phyloP scores from a whole-genome alignment of 2,113 vertebrate species.

The Meles meles region DNA sequence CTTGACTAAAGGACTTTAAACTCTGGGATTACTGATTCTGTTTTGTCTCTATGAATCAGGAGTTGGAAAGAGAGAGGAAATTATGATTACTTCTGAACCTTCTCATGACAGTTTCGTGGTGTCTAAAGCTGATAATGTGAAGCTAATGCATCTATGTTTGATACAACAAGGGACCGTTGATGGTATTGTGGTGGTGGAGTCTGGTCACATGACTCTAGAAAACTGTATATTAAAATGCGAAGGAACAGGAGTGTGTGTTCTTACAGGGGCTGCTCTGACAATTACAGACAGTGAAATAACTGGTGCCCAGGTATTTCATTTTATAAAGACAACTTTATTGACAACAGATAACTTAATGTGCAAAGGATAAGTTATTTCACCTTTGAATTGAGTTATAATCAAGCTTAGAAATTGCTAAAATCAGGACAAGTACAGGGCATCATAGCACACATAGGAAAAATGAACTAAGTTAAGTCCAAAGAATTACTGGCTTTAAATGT shows the following conservation, averaged over 20 bases:
- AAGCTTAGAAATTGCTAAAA: slow-evolving; percentile 12
- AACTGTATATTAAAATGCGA: slow-evolving; percentile 79
- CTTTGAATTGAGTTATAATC: background rate
- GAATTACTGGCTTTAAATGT: background rate
- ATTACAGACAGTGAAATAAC: slow-evolving; percentile 73
- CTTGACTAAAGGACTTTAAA: slow-evolving; percentile 13
- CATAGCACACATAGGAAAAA: background rate
- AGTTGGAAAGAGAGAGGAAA: slow-evolving; percentile 76
- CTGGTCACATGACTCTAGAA: slow-evolving; percentile 77
- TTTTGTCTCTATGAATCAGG: slow-evolving; percentile 61
- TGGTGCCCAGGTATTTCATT: slow-evolving; percentile 76
- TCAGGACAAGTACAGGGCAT: background rate
- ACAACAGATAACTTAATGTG: background rate
- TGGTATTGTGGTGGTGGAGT: slow-evolving; percentile 79
- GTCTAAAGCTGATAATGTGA: slow-evolving; percentile 75
- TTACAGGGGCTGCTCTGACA: slow-evolving; percentile 76
- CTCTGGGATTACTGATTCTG: background rate
- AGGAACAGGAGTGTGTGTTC: slow-evolving; percentile 78
- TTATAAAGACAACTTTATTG: background rate
- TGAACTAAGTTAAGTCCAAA: background rate
- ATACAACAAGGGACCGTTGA: slow-evolving; percentile 74
- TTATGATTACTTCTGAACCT: slow-evolving; percentile 70
- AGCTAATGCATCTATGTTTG: slow-evolving; percentile 69
- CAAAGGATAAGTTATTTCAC: background rate
- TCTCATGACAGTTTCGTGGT: slow-evolving; percentile 74